Evolutionary conservation across 2,113 vertebrate species (phyloP).

Genomic region (Rhinichthys klamathensis): DNA sequence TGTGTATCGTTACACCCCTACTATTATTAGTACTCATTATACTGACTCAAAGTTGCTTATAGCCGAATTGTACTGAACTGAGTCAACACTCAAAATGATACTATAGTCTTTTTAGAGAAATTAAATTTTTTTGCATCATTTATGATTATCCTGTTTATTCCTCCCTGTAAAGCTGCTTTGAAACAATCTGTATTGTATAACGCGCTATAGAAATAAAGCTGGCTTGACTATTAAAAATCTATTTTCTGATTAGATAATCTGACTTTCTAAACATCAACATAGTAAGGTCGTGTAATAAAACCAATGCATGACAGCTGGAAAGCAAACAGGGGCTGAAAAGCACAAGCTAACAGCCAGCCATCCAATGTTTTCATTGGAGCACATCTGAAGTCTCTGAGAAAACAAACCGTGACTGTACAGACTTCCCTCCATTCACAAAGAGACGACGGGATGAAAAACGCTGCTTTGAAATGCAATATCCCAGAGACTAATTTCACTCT

Average conservation of each 20-base stretch:
- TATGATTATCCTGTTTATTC: too few relatives aligned
- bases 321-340: not conserved
- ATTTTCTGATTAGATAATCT: not conserved
- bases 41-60: too few relatives aligned
- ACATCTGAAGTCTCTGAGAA: not conserved
- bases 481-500: conserved; percentile 36
- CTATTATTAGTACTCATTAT: too few relatives aligned
- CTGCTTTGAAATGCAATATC: conserved; percentile 53
- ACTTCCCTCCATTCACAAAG: not conserved
- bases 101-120: too few relatives aligned
- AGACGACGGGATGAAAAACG: conserved; percentile 35
- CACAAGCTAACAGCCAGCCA: not conserved
- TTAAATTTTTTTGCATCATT: too few relatives aligned
- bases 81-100: too few relatives aligned
- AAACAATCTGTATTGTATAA: too few relatives aligned
- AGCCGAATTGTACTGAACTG: too few relatives aligned
- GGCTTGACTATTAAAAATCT: not conserved
- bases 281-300: not conserved
- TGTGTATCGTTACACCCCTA: too few relatives aligned
- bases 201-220: too few relatives aligned
- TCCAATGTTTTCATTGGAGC: not conserved
- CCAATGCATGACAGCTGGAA: not conserved
- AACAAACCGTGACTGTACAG: not conserved
- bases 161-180: too few relatives aligned
- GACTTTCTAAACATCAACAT: not conserved